Conservation (phyloP, 2,113 vertebrate genomes). For the Datnioides undecimradiatus region DNA sequence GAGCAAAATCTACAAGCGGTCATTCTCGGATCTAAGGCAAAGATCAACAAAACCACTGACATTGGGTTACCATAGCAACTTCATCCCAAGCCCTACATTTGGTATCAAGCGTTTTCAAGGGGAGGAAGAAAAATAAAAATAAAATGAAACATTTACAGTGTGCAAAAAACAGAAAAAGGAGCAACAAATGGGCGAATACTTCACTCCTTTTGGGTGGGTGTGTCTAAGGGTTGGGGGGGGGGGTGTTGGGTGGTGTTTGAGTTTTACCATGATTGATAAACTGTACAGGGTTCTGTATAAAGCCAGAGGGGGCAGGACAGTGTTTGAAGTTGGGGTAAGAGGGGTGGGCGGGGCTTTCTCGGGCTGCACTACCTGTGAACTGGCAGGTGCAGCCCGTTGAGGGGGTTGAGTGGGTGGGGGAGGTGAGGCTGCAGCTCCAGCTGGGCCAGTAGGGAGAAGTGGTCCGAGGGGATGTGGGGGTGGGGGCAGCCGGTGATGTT, state of each 20-base stretch:
- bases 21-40: constrained; percentile 21
- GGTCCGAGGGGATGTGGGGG: constrained; percentile 99
- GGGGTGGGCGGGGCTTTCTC: constrained; percentile 84
- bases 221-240: constrained; percentile 3
- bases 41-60: constrained; percentile 12
- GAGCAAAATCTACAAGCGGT: constrained; percentile 10
- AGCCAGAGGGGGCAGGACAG: constrained; percentile 29
- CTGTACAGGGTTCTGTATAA: constrained; percentile 69
- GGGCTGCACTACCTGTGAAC: constrained; percentile 91
- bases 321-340: constrained; percentile 63
- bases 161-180: constrained; percentile 61
- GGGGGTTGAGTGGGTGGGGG: constrained; percentile 86
- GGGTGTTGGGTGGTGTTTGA: constrained; percentile 31
- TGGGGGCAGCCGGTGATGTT: constrained; percentile 99
- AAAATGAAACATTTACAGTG: constrained; percentile 40
- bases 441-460: constrained; percentile 99
- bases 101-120: constrained; percentile 51
- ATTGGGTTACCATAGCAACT: constrained; percentile 24
- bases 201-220: constrained; percentile 86
- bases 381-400: constrained; percentile 95
- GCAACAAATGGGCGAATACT: constrained; percentile 81
- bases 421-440: constrained; percentile 93
- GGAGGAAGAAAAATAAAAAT: not conserved
- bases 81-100: constrained; percentile 58
- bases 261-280: constrained; percentile 34